These are phyloP conservation scores for Drosophila setifemur DNA, from an alignment of 1,140 invertebrate genomes.

Conservation along the genomic window DNA sequence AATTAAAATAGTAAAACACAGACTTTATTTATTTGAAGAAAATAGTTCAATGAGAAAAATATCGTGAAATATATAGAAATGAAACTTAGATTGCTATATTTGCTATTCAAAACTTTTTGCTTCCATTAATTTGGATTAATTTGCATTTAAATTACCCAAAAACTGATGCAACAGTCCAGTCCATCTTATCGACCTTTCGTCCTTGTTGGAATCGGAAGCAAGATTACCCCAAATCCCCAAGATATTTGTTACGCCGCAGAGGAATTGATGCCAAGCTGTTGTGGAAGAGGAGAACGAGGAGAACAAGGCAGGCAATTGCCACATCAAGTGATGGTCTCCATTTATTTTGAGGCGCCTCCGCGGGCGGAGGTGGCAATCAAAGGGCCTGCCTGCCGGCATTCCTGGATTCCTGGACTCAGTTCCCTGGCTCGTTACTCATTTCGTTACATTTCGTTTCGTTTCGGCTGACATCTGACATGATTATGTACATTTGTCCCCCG, in stretches of 20 bases:
- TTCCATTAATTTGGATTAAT: no score
- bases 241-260: slow-evolving; percentile 14
- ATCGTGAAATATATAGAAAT: no score
- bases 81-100: no score
- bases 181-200: background rate
- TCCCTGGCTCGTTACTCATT: slow-evolving; percentile 37
- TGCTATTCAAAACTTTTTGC: no score
- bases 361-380: slow-evolving; percentile 43
- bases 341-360: slow-evolving; percentile 51
- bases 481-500: slow-evolving; percentile 74
- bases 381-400: slow-evolving; percentile 44
- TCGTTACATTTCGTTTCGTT: slow-evolving; percentile 59
- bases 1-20: no score
- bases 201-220: background rate
- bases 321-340: slow-evolving; percentile 69
- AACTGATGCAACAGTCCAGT: no score
- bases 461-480: slow-evolving; percentile 75
- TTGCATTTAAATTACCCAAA: no score
- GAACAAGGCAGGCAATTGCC: slow-evolving; percentile 61
- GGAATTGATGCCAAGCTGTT: slow-evolving; percentile 13
- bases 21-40: no score
- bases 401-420: slow-evolving; percentile 7
- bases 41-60: no score
- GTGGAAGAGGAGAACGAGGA: no score
- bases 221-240: background rate